A percentile compares a stretch with the other conserved stretches of the same genome.
phyloP scores from a whole-genome alignment of 2,797 vertebrate genomes.

The Leptoclinus maculatus region DNA sequence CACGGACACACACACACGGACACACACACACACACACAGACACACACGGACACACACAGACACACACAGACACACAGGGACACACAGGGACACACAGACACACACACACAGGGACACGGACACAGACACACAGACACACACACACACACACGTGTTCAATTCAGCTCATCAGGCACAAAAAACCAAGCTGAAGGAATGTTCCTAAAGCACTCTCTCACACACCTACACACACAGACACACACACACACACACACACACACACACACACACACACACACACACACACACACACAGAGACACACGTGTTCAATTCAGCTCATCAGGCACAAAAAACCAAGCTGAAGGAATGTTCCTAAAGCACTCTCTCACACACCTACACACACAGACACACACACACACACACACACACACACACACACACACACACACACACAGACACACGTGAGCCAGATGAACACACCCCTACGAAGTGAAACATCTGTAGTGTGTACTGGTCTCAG shows the following conservation, averaged over 20 bases:
- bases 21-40: no score
- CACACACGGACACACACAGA: no score
- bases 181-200: constrained; percentile 13
- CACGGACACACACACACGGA: no score
- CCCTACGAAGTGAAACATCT: constrained; percentile 35
- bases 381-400: not conserved
- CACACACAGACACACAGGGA: no score
- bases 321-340: constrained; percentile 20
- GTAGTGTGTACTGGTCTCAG: constrained; percentile 18
- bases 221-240: not conserved
- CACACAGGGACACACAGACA: no score
- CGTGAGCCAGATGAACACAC: constrained; percentile 10
- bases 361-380: not conserved
- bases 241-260: no score
- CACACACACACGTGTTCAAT: not conserved
- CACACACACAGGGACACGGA: no score
- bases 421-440: not conserved
- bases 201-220: constrained; percentile 10
- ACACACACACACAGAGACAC: no score
- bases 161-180: constrained; percentile 14
- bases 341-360: no score
- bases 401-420: not conserved
- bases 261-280: no score
- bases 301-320: not conserved
- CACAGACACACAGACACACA: no score